phyloP scores from a whole-genome alignment of 2,113 vertebrate genomes.

The Morphnarchus princeps region DNA sequence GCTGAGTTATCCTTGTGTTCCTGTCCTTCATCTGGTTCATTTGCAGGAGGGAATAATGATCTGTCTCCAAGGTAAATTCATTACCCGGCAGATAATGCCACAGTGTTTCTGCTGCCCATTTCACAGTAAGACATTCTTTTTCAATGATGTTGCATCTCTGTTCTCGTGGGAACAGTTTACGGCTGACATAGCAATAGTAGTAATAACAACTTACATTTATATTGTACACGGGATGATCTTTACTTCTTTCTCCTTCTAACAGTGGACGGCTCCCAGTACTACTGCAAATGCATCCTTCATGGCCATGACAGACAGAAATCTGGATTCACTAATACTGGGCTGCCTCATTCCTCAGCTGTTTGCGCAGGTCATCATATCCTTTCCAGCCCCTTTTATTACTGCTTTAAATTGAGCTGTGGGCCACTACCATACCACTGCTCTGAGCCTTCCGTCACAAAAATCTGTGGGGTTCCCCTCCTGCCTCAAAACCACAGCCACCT shows the following conservation, averaged over 20 bases:
- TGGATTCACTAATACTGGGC: background rate
- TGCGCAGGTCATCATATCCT: background rate
- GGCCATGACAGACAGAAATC: background rate
- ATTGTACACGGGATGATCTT: slow-evolving; percentile 44
- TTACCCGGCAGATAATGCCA: slow-evolving; percentile 58
- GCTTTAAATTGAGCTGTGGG: background rate
- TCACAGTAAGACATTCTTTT: slow-evolving; percentile 57
- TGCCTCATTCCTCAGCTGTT: background rate
- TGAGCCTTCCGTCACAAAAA: background rate
- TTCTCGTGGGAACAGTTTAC: slow-evolving; percentile 64
- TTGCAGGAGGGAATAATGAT: slow-evolving; percentile 62
- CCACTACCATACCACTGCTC: background rate
- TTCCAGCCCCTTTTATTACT: background rate
- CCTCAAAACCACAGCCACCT: background rate
- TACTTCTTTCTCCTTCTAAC: slow-evolving; percentile 55
- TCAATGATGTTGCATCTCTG: slow-evolving; percentile 34
- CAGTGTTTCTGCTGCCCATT: slow-evolving; percentile 46
- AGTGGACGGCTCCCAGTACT: slow-evolving; percentile 29
- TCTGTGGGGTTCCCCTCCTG: background rate
- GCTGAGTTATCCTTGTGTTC: slow-evolving; percentile 50
- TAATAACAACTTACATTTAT: slow-evolving; percentile 66
- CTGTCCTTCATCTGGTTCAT: slow-evolving; percentile 59
- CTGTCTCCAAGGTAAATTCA: slow-evolving; percentile 72
- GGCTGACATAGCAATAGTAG: slow-evolving; percentile 64
- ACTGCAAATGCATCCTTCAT: slow-evolving; percentile 14